phyloP scores from a whole-genome alignment of 2,888 invertebrate species.

The Eucera pruinosa region DNA sequence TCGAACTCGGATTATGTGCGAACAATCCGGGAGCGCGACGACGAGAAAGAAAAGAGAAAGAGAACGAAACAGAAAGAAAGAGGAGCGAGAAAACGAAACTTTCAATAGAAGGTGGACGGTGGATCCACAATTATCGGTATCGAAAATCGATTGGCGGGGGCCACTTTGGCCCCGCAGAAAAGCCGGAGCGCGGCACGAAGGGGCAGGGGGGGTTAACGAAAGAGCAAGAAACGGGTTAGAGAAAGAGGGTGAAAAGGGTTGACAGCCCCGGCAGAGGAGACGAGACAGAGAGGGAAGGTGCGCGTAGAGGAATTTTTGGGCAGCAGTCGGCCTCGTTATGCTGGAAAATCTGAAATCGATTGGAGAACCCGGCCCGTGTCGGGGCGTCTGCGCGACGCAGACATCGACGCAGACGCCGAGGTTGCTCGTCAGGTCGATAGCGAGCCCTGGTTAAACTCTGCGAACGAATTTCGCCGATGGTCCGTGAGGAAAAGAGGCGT shows the following conservation, averaged over 20 bases:
- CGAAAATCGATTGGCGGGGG: constrained; percentile 48
- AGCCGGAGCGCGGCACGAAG: constrained; percentile 8
- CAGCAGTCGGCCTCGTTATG: constrained; percentile 80
- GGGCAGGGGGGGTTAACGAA: background rate
- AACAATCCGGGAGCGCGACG: constrained; percentile 27
- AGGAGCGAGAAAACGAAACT: constrained; percentile 42
- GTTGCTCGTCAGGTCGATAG: constrained; percentile 83
- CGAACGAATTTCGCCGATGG: constrained; percentile 79
- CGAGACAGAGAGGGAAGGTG: constrained; percentile 30
- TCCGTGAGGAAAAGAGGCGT: constrained; percentile 70
- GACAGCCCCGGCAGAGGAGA: constrained; percentile 21
- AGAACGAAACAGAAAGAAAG: background rate
- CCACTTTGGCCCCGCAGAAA: constrained; percentile 37
- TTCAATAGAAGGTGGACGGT: constrained; percentile 44
- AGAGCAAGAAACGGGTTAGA: constrained; percentile 22
- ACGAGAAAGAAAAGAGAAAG: background rate
- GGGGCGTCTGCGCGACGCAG: constrained; percentile 81
- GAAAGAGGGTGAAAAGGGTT: constrained; percentile 32
- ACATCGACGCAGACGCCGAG: constrained; percentile 81
- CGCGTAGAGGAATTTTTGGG: constrained; percentile 71
- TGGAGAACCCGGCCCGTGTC: constrained; percentile 76
- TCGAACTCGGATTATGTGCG: constrained; percentile 31
- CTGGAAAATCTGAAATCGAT: constrained; percentile 83
- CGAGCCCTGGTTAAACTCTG: constrained; percentile 82
- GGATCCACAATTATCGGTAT: constrained; percentile 61